phyloP scores from a whole-genome alignment of 2,888 invertebrate genomes.

The Scaeva pyrastri region DNA sequence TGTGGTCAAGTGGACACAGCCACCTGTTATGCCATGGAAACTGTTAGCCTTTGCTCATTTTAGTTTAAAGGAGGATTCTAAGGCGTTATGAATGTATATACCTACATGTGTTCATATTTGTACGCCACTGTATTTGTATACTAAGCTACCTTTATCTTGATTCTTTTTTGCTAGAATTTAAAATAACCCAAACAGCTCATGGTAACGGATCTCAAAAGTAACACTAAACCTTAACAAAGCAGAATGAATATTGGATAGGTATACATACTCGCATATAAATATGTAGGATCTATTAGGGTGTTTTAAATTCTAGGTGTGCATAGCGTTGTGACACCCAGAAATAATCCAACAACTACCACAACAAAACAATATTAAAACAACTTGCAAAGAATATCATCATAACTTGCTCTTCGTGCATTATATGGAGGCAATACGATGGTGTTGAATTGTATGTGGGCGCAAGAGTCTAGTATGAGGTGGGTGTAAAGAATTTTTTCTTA shows the following conservation, averaged over 20 bases:
- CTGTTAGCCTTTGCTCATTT: conserved; percentile 23
- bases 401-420: conserved; percentile 7
- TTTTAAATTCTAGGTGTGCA: conserved; percentile 5
- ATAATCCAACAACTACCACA: neutral
- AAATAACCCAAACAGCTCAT: conserved; percentile 2
- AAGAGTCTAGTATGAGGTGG: conserved; percentile 6
- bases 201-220: neutral
- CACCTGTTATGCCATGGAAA: conserved; percentile 41
- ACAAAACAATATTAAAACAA: neutral
- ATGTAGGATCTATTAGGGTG: neutral
- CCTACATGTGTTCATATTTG: neutral
- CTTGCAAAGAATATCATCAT: conserved; percentile 10
- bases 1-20: conserved; percentile 48
- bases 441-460: conserved; percentile 17
- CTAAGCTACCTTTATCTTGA: neutral
- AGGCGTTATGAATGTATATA: neutral
- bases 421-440: neutral
- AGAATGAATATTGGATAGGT: neutral
- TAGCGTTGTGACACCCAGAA: neutral
- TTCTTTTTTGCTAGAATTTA: conserved; percentile 1
- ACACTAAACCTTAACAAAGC: neutral
- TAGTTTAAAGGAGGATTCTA: conserved; percentile 12
- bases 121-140: neutral
- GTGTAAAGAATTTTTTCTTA: conserved; percentile 22
- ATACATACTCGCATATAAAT: neutral